phyloP scores from a whole-genome alignment of 2,888 invertebrate genomes.

The Cetonia aurata region DNA sequence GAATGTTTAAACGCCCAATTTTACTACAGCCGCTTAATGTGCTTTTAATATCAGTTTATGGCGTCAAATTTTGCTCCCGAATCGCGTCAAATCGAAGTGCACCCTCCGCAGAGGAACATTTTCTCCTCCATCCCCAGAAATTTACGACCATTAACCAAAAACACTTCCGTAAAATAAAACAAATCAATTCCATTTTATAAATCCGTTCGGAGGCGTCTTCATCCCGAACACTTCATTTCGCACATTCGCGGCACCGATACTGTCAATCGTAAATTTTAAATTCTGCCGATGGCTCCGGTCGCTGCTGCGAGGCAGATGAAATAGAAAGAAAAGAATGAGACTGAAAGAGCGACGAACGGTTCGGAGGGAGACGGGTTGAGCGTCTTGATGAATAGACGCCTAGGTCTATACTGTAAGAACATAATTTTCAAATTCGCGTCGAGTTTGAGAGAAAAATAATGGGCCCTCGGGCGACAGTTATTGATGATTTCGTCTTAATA shows the following conservation, averaged over 20 bases:
- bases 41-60: too few species aligned
- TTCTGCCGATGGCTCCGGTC: slow-evolving; percentile 1
- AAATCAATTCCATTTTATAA: slow-evolving; percentile 25
- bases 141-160: slow-evolving; percentile 17
- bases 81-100: too few species aligned
- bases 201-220: slow-evolving; percentile 26
- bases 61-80: too few species aligned
- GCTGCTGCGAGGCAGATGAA: too few species aligned
- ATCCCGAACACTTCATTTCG: slow-evolving; percentile 30
- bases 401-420: slow-evolving; percentile 21
- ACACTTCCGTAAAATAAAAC: slow-evolving; percentile 12
- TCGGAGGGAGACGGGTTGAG: neutral
- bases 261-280: slow-evolving; percentile 32
- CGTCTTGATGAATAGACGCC: slow-evolving; percentile 36
- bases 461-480: slow-evolving; percentile 31
- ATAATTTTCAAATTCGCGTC: slow-evolving; percentile 41
- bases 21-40: too few species aligned
- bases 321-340: too few species aligned
- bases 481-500: slow-evolving; percentile 41
- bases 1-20: too few species aligned
- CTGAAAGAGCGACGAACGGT: slow-evolving; percentile 1
- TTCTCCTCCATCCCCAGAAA: slow-evolving; percentile 6
- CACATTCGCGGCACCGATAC: slow-evolving; percentile 19
- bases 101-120: too few species aligned
- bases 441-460: slow-evolving; percentile 30